A percentile compares a stretch with the other conserved stretches of the same genome.
These are phyloP conservation scores for Trachelus stipa DNA, from an alignment of 2,888 invertebrate species.

Conservation along the genomic window DNA sequence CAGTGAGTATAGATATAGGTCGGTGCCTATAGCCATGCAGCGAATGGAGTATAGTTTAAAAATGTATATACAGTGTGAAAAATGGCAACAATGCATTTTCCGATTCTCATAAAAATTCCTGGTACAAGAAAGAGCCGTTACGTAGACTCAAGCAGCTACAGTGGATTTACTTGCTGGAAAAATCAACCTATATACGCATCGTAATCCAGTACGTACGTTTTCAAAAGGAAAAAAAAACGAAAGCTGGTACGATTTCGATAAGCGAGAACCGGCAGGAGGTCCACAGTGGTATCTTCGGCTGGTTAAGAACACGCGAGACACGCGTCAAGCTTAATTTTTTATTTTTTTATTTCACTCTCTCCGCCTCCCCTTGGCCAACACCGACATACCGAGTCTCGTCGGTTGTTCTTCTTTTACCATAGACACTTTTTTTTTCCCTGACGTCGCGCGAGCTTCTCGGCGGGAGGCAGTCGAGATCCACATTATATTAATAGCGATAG, in stretches of 20 bases:
- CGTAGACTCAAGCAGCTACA: background rate
- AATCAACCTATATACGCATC: background rate
- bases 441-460: slow-evolving; percentile 23
- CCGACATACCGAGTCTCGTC: background rate
- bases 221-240: background rate
- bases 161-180: background rate
- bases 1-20: background rate
- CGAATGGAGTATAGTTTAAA: background rate
- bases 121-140: background rate
- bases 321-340: slow-evolving; percentile 38
- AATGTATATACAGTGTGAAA: background rate
- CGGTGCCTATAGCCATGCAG: background rate
- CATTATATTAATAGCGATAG: slow-evolving; percentile 47
- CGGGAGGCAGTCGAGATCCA: slow-evolving; percentile 33
- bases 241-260: background rate
- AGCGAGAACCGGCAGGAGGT: background rate
- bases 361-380: background rate
- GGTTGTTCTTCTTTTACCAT: background rate
- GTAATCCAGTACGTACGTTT: background rate
- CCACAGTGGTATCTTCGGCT: background rate
- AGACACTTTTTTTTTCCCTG: background rate
- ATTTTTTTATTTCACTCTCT: background rate
- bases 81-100: background rate
- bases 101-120: background rate
- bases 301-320: slow-evolving; percentile 18